Conservation (phyloP, 2,797 vertebrate species). For the Australoheros facetus region DNA sequence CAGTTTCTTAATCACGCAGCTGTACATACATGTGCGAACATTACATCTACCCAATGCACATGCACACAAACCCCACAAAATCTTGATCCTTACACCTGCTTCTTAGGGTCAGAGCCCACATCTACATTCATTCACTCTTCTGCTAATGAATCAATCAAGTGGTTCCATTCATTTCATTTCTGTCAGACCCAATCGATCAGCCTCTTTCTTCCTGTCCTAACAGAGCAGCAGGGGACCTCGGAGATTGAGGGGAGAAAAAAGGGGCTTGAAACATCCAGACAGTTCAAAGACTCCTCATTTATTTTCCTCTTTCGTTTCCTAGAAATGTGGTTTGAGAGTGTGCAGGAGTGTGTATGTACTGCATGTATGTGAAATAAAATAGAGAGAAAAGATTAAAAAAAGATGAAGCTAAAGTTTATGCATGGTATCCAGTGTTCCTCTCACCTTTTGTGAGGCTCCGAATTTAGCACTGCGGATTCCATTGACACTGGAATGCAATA, state of each 20-base stretch:
- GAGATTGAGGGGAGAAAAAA: constrained; percentile 46
- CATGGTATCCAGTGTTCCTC: constrained; percentile 48
- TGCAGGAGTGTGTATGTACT: constrained; percentile 31
- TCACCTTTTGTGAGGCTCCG: constrained; percentile 36
- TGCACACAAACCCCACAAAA: constrained; percentile 18
- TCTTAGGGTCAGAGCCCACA: constrained; percentile 51
- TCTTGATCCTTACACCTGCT: constrained; percentile 17
- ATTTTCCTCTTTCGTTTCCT: constrained; percentile 46
- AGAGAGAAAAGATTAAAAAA: constrained; percentile 45
- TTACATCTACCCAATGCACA: constrained; percentile 44
- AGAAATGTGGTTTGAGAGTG: constrained; percentile 61
- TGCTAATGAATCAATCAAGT: constrained; percentile 78
- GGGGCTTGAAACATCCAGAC: constrained; percentile 55
- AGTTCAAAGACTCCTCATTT: constrained; percentile 68
- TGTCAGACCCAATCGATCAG: constrained; percentile 79
- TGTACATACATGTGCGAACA: constrained; percentile 34
- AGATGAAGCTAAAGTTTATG: constrained; percentile 53
- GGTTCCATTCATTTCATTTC: constrained; percentile 74
- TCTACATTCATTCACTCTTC: constrained; percentile 40
- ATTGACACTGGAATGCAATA: constrained; percentile 16
- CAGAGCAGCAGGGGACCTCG: constrained; percentile 64
- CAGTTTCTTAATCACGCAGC: constrained; percentile 56
- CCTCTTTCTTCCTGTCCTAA: constrained; percentile 47
- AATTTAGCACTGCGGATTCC: constrained; percentile 20
- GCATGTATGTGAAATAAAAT: constrained; percentile 47